phyloP scores from a whole-genome alignment of 2,797 vertebrate genomes.

The Girardinus metallicus region DNA sequence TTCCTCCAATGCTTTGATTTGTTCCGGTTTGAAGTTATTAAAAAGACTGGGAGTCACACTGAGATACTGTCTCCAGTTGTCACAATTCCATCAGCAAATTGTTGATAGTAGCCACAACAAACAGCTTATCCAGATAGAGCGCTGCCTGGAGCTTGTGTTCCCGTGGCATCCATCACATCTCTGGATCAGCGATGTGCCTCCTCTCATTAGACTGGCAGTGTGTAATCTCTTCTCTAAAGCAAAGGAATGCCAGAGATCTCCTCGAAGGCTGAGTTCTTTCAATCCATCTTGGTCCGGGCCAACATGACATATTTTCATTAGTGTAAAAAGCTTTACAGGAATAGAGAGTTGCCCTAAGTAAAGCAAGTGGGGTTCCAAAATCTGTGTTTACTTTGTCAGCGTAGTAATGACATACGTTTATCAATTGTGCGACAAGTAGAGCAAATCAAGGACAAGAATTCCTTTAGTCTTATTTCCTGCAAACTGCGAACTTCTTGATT shows the following conservation, averaged over 20 bases:
- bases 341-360: conserved; percentile 18
- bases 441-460: background rate
- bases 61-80: conserved; percentile 31
- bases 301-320: conserved; percentile 74
- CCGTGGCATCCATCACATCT: conserved; percentile 72
- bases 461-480: background rate
- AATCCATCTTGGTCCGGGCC: conserved; percentile 65
- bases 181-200: conserved; percentile 22
- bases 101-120: conserved; percentile 43
- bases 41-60: conserved; percentile 14
- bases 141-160: conserved; percentile 54
- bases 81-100: conserved; percentile 58
- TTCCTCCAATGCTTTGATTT: background rate
- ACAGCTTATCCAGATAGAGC: conserved; percentile 57
- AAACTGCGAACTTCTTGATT: background rate
- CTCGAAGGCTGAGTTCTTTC: conserved; percentile 56
- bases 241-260: conserved; percentile 54
- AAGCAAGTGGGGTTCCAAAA: conserved; percentile 12
- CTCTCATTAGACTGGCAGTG: conserved; percentile 23
- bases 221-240: conserved; percentile 22
- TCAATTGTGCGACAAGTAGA: background rate
- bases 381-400: conserved; percentile 21
- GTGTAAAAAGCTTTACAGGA: conserved; percentile 65
- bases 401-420: conserved; percentile 28
- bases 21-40: conserved; percentile 1